Evolutionary conservation across 2,888 invertebrate species (phyloP).

Genomic region (Hedychridium roseum): DNA sequence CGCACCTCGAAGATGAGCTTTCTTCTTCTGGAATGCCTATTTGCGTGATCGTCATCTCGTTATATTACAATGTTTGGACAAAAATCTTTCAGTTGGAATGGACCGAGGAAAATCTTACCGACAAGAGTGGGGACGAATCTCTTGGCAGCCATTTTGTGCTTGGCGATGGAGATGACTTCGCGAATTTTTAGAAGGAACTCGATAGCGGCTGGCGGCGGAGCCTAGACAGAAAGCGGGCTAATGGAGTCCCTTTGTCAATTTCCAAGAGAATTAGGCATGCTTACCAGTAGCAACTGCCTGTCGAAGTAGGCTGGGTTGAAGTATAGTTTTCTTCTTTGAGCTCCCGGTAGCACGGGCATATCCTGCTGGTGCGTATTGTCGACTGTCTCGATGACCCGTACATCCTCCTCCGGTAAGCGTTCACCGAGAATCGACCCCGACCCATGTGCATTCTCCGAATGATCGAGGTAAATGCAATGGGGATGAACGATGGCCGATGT

Average conservation of each 20-base stretch:
- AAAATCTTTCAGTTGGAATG: neutral
- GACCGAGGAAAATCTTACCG: conserved; percentile 51
- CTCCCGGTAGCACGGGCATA: conserved; percentile 66
- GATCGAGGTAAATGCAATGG: conserved; percentile 52
- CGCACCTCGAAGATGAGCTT: conserved; percentile 54
- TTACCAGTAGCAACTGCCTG: conserved; percentile 82
- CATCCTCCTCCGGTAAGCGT: conserved; percentile 83
- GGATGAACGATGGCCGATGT: conserved; percentile 81
- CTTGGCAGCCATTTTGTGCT: conserved; percentile 86
- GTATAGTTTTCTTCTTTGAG: conserved; percentile 80
- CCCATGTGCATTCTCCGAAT: conserved; percentile 58
- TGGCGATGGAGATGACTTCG: conserved; percentile 89
- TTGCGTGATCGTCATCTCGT: neutral
- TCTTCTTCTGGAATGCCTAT: conserved; percentile 83
- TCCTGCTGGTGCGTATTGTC: conserved; percentile 65
- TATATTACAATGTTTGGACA: neutral
- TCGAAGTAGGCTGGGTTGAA: conserved; percentile 94
- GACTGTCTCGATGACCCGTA: conserved; percentile 83
- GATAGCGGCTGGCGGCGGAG: conserved; percentile 88
- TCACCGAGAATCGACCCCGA: conserved; percentile 65
- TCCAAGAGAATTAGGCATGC: conserved; percentile 39
- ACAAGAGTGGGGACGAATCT: conserved; percentile 80
- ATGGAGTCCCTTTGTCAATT: too few relatives aligned
- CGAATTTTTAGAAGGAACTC: conserved; percentile 90
- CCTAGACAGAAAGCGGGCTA: conserved; percentile 67